A percentile compares a stretch with the other conserved stretches of the same genome.
These are phyloP conservation scores for Xenopus laevis DNA, from an alignment of 2,113 vertebrate species.

Conservation along the genomic window DNA sequence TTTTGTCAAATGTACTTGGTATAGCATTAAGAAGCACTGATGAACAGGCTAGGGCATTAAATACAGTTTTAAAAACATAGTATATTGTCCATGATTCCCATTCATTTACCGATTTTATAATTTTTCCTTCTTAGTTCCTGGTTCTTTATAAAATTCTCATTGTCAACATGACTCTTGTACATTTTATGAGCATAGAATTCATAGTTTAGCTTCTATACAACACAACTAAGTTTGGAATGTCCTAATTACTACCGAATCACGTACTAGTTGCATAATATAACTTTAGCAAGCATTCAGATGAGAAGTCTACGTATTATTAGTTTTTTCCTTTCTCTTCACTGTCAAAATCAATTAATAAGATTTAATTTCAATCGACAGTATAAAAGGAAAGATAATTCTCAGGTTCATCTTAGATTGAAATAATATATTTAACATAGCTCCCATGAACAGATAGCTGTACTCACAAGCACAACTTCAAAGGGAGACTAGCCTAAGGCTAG, in stretches of 20 bases:
- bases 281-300: constrained; percentile 10
- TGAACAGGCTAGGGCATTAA: no score
- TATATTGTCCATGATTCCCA: no score
- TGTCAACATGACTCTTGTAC: no score
- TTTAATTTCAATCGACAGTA: constrained; percentile 92
- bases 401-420: constrained; percentile 97
- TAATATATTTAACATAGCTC: constrained; percentile 92
- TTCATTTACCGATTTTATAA: no score
- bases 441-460: constrained; percentile 91
- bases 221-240: constrained; percentile 23
- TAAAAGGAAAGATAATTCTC: constrained; percentile 97
- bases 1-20: no score
- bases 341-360: constrained; percentile 90
- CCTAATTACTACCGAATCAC: constrained; percentile 28
- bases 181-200: no score
- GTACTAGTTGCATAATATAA: constrained; percentile 18
- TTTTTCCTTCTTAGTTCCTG: no score
- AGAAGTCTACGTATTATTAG: constrained; percentile 30
- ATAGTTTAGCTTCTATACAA: no score
- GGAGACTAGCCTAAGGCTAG: constrained; percentile 88
- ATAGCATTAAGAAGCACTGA: no score
- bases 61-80: no score
- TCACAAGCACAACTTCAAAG: constrained; percentile 87
- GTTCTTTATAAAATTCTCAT: no score
- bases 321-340: constrained; percentile 30